phyloP scores from a whole-genome alignment of 2,888 invertebrate genomes.

The Hemithea aestivaria region DNA sequence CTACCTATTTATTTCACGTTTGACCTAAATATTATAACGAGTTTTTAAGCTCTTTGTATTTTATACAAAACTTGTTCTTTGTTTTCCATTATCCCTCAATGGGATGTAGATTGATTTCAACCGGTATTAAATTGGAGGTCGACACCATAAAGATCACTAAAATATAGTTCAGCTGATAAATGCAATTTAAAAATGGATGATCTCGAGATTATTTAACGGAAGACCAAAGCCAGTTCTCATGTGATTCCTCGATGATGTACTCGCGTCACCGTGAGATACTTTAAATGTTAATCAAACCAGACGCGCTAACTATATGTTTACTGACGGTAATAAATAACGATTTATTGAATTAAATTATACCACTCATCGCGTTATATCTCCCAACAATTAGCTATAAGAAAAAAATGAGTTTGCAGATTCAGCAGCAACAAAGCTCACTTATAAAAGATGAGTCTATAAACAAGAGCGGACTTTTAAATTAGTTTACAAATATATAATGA shows the following conservation, averaged over 20 bases:
- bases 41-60: too few species aligned
- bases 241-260: not conserved
- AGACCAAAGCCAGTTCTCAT: slow-evolving; percentile 19
- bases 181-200: too few species aligned
- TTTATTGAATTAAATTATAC: slow-evolving; percentile 15
- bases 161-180: too few species aligned
- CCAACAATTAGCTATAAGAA: slow-evolving; percentile 1
- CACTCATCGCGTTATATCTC: slow-evolving; percentile 5
- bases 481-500: slow-evolving; percentile 37
- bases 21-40: too few species aligned
- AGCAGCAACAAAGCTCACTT: slow-evolving; percentile 32
- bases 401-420: slow-evolving; percentile 21
- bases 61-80: too few species aligned
- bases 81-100: too few species aligned
- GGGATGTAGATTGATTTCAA: too few species aligned
- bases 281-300: slow-evolving; percentile 5
- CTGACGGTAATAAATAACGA: slow-evolving; percentile 10
- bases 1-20: too few species aligned
- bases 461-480: slow-evolving; percentile 31
- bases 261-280: slow-evolving; percentile 2
- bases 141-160: too few species aligned
- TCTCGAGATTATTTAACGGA: slow-evolving; percentile 17
- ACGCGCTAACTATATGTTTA: slow-evolving; percentile 5
- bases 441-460: slow-evolving; percentile 32
- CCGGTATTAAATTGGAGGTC: too few species aligned